Base-by-base conservation (phyloP, 2,888 invertebrate species). In the Nomada lathburiana region DNA sequence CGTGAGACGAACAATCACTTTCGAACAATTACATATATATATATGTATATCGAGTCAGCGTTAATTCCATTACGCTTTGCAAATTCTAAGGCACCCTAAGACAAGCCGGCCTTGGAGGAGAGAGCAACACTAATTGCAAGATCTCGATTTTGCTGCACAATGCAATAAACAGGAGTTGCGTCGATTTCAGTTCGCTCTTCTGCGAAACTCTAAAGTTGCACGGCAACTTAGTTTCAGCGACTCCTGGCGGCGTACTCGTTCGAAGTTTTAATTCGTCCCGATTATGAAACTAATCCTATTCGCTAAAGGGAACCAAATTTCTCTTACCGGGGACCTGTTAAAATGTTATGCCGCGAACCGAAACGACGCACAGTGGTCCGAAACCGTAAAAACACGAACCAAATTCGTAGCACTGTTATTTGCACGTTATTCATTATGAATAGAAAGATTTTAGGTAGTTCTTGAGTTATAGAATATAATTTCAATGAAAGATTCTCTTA, bases 21-120 rank as follows among this genome's bases (percentile, higher is more conserved):
- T 29, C 50, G 29, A 11, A 47, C 16, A 47, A 47, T 47, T 47
- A 26, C 26, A 2, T 26, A 26, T 26, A 2, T 26, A 26, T 26
- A 47, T 47, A 36, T 13, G 47, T 47, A 47, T 10, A 47, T 47
- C 29, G 65, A 50, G 50, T 29, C 13, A n/a, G 29, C 52, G 29
- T 29, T 52, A 52, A 50, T 52, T 29, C 13, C n/a, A 23, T 29
- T 52, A 29, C n/a, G 7, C 52, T n/a, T 18, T n/a, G 13, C 52
- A 50, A 65, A 52, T 65, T 65, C 29, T 13, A 65, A n/a, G 50
- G 13, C 65, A 26, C 13, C 50, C 29, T 29, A 65, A 65, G 47
- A 16, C 16, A 47, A 5, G 5, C 36, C 7, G 7, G 36, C 47
- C 47, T 47, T 3, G 16, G 47, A 2, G 47, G 16, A 16, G 47